Evolutionary conservation across 1,140 invertebrate species (phyloP), one percentile per base, ranked within the genome.

Genomic region (Drosophila kepulauana): DNA sequence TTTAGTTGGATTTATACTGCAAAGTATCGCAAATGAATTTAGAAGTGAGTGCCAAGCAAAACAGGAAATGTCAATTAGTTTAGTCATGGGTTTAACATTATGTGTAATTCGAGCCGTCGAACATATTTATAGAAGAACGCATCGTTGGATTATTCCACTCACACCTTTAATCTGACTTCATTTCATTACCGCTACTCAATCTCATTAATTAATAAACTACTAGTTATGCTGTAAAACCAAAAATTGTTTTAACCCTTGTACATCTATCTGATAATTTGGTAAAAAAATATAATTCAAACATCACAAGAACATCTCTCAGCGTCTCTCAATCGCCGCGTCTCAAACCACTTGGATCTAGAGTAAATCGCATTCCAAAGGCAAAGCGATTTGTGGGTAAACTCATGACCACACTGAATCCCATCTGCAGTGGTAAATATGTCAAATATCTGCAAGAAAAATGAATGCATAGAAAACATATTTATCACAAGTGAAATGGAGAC

Each of bases 351-450:
- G 91, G 91, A 78, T 92, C 87, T 8, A 92, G 67, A 5, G 73
- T 66, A 45, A 92, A 87, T 16, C 88, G 88, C 63, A 92, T 75
- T 5, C 91, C 91, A 41, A 92, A 92, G 5, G 74, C 69, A 61
- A 91, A 92, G 5, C 87, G 78, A 84, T 92, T 79, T 13, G 79
- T 92, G 8, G 78, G 82, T 48, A 92, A 38, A 66, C 66, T 91
- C 65, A 91, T 82, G 1, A 92, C 63, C 16, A 92, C 74, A 76
- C 91, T 92, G 15, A 92, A 76, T 6, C 89, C 90, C 72, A 92
- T 65, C 51, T 84, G 65, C 5, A 91, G 61, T 0, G 91, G 89
- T 16, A 92, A 57, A 51, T 87, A 30, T 0, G 35, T 35, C 3
- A 92, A 25, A 49, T 82, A 81, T 69, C 91, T 92, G 25, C 61